Conservation (phyloP, 2,888 invertebrate species). For the Megalurothrips usitatus region DNA sequence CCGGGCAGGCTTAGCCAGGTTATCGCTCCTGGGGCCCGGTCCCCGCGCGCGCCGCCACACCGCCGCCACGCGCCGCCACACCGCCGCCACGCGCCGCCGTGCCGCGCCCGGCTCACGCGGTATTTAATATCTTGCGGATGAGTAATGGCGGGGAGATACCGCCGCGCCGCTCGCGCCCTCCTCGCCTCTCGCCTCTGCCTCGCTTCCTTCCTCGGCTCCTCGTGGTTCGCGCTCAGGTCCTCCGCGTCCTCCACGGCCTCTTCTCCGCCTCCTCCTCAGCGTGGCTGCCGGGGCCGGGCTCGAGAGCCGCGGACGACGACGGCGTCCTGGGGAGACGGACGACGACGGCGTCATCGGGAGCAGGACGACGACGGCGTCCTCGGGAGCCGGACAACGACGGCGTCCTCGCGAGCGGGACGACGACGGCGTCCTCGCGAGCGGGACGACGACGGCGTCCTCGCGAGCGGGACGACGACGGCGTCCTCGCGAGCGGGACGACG, state of each 20-base stretch:
- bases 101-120: constrained; percentile 41
- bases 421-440: no score
- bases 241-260: neutral
- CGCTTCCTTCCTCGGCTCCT: constrained; percentile 40
- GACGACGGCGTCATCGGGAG: no score
- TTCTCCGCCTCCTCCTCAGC: neutral
- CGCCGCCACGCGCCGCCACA: constrained; percentile 33
- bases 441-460: no score
- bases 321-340: no score
- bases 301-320: no score
- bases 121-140: constrained; percentile 29
- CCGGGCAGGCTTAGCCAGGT: neutral
- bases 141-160: constrained; percentile 36
- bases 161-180: constrained; percentile 36
- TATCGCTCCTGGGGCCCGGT: neutral
- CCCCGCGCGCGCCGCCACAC: constrained; percentile 31
- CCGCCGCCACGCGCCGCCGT: constrained; percentile 34
- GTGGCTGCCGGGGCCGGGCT: no score
- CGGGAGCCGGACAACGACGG: no score
- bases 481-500: neutral
- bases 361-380: no score
- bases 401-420: no score
- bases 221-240: constrained; percentile 37
- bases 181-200: constrained; percentile 45
- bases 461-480: no score